These are phyloP conservation scores for Venustaconcha ellipsiformis DNA, from an alignment of 1,140 invertebrate genomes.

Conservation along the genomic window DNA sequence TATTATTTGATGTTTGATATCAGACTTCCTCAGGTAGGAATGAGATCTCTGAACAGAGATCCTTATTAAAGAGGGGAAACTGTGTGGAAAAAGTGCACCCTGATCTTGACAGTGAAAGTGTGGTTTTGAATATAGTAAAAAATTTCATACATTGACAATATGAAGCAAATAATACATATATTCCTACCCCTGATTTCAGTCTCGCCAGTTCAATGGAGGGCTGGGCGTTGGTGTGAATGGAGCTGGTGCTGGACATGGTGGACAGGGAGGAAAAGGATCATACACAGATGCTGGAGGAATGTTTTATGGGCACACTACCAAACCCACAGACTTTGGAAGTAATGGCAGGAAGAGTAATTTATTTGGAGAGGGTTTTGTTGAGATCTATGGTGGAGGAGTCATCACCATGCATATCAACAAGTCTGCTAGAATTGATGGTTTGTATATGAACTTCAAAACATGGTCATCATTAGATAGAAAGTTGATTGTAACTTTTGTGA, in stretches of 20 bases:
- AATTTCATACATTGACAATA: no score
- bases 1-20: no score
- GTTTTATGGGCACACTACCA: slow-evolving; percentile 45
- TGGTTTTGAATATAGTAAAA: no score
- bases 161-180: no score
- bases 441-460: not conserved
- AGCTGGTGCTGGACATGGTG: slow-evolving; percentile 52
- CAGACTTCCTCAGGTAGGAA: no score
- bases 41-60: no score
- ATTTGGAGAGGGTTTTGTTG: not conserved
- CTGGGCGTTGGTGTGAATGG: slow-evolving; percentile 35
- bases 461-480: no score
- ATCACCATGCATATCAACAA: slow-evolving; percentile 40
- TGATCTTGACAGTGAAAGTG: no score
- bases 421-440: slow-evolving; percentile 45
- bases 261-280: slow-evolving; percentile 46
- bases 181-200: slow-evolving; percentile 14
- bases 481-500: no score
- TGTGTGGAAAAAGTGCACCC: no score
- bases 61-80: no score
- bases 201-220: slow-evolving; percentile 28
- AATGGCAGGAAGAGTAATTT: slow-evolving; percentile 31
- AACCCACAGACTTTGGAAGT: slow-evolving; percentile 41
- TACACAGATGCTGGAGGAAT: slow-evolving; percentile 20
- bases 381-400: slow-evolving; percentile 46